Evolutionary conservation across 2,113 vertebrate genomes (phyloP).

Genomic region (Menura novaehollandiae): DNA sequence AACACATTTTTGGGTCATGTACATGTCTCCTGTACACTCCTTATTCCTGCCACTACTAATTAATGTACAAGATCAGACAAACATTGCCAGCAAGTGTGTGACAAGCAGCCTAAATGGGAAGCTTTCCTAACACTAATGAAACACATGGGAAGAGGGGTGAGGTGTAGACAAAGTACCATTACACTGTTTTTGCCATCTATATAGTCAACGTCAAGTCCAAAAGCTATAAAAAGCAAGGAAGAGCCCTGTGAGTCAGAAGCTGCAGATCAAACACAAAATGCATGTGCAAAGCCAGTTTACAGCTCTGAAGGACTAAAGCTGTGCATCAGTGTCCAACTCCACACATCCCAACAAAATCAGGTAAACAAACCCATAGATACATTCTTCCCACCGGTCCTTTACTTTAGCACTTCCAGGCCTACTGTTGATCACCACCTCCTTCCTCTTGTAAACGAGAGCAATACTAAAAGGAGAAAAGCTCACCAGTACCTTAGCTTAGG

Average conservation of each 20-base stretch:
- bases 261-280: neutral
- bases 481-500: neutral
- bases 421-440: neutral
- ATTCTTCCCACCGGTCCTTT: neutral
- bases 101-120: constrained; percentile 13
- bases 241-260: neutral
- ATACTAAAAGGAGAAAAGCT: neutral
- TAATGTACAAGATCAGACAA: constrained; percentile 15
- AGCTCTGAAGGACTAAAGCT: neutral
- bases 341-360: neutral
- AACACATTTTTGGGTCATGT: constrained; percentile 19
- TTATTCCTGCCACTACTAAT: constrained; percentile 34
- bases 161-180: neutral
- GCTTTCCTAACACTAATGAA: neutral
- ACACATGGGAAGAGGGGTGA: neutral
- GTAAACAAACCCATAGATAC: accelerated
- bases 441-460: neutral
- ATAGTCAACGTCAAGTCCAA: neutral
- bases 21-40: constrained; percentile 1
- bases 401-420: neutral
- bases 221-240: neutral
- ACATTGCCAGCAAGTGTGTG: neutral
- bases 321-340: neutral
- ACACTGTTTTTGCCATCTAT: neutral
- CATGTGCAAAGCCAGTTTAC: neutral